These are phyloP conservation scores for Tolypeutes matacus DNA, from an alignment of 2,797 vertebrate genomes.

Conservation along the genomic window DNA sequence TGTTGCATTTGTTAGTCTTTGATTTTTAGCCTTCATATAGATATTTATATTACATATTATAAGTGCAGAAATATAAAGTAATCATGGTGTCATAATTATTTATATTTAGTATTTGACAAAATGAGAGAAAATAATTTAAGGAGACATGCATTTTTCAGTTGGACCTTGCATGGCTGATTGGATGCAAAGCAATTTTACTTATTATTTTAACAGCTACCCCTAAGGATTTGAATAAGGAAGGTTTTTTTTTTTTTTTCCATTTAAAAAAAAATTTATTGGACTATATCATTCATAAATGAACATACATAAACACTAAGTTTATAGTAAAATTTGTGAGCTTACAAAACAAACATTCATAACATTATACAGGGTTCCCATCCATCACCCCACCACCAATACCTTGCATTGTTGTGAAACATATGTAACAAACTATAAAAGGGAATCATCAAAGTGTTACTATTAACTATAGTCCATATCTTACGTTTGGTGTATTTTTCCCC, in stretches of 20 bases:
- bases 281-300: too few relatives aligned
- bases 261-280: too few relatives aligned
- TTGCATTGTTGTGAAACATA: too few relatives aligned
- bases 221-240: conserved; percentile 25
- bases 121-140: neutral
- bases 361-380: too few relatives aligned
- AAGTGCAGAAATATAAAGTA: conserved; percentile 36
- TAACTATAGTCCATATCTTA: too few relatives aligned
- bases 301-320: too few relatives aligned
- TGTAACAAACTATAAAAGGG: too few relatives aligned
- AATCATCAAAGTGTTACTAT: too few relatives aligned
- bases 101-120: conserved; percentile 36
- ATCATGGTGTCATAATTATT: neutral
- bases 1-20: conserved; percentile 51
- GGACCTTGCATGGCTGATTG: neutral
- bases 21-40: neutral
- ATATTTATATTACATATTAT: neutral
- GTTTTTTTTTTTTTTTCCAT: neutral
- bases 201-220: neutral
- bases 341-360: too few relatives aligned
- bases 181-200: conserved; percentile 15
- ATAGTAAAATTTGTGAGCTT: too few relatives aligned
- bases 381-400: too few relatives aligned
- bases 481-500: too few relatives aligned
- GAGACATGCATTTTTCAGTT: neutral